Evolutionary conservation across 2,888 invertebrate genomes (phyloP).

Genomic region (Slavum lentiscoides): DNA sequence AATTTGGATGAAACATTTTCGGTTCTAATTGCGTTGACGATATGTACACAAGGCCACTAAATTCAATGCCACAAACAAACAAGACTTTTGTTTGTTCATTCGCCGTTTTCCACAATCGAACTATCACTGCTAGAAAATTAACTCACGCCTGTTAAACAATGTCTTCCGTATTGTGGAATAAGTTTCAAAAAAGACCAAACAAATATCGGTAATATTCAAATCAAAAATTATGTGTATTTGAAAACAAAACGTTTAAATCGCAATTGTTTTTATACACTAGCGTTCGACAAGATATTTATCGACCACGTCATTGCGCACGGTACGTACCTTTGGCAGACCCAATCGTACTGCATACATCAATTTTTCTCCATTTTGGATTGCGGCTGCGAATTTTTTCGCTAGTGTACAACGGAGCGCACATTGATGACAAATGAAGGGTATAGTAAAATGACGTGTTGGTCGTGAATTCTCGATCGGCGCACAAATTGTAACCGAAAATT

Average conservation of each 20-base stretch:
- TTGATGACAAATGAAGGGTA: conserved; percentile 77
- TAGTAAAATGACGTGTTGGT: conserved; percentile 70
- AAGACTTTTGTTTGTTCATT: conserved; percentile 56
- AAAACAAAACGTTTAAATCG: too few relatives aligned
- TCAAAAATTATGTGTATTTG: neutral
- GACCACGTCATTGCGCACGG: neutral
- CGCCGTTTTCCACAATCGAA: conserved; percentile 62
- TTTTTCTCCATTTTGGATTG: conserved; percentile 81
- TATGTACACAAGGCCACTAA: conserved; percentile 79
- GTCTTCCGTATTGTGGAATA: too few relatives aligned
- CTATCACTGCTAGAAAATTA: conserved; percentile 59
- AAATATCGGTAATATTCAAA: neutral
- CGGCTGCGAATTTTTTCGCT: conserved; percentile 74
- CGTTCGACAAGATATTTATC: too few relatives aligned
- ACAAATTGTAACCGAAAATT: conserved; percentile 70
- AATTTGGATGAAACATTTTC: conserved; percentile 69
- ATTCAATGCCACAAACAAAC: conserved; percentile 82
- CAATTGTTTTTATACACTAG: too few relatives aligned
- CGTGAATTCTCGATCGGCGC: conserved; percentile 61
- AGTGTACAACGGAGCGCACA: conserved; percentile 82
- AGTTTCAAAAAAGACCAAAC: too few relatives aligned
- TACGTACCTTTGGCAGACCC: conserved; percentile 58
- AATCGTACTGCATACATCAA: conserved; percentile 63
- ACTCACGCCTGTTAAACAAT: too few relatives aligned
- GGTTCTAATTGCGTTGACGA: conserved; percentile 71